phyloP scores from a whole-genome alignment of 2,888 invertebrate genomes.

The Napeogenes sylphis region DNA sequence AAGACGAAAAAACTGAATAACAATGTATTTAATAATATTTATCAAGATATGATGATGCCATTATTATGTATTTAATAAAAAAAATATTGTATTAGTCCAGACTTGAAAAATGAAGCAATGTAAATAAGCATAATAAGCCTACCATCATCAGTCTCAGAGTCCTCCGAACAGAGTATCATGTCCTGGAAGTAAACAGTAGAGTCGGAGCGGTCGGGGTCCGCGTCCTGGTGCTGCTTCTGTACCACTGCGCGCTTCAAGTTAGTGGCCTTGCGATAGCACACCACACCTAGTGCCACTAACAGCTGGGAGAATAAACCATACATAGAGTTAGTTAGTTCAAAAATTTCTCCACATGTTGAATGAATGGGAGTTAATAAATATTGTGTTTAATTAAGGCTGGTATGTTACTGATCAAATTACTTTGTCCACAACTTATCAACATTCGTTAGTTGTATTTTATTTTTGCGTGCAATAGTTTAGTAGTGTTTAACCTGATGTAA shows the following conservation, averaged over 20 bases:
- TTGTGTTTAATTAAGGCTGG: neutral
- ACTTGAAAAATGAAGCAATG: neutral
- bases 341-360: too few relatives aligned
- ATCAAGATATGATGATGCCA: too few relatives aligned
- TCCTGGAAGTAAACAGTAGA: constrained; percentile 98
- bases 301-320: constrained; percentile 59
- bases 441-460: constrained; percentile 56
- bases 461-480: too few relatives aligned
- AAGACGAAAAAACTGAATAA: too few relatives aligned
- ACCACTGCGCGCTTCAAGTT: constrained; percentile 85
- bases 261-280: constrained; percentile 94
- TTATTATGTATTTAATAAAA: too few relatives aligned
- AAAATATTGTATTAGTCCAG: too few relatives aligned
- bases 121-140: constrained; percentile 30
- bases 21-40: too few relatives aligned
- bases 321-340: too few relatives aligned
- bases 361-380: neutral
- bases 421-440: constrained; percentile 57
- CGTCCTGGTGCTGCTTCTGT: constrained; percentile 85
- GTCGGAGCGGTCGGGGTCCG: constrained; percentile 93
- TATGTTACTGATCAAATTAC: neutral
- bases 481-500: constrained; percentile 78
- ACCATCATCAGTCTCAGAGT: constrained; percentile 93
- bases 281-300: constrained; percentile 91
- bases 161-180: constrained; percentile 93